A percentile compares a stretch with the other conserved stretches of the same genome.
These are phyloP conservation scores for Calephelis virginiensis DNA, from an alignment of 1,140 invertebrate species.

Conservation along the genomic window DNA sequence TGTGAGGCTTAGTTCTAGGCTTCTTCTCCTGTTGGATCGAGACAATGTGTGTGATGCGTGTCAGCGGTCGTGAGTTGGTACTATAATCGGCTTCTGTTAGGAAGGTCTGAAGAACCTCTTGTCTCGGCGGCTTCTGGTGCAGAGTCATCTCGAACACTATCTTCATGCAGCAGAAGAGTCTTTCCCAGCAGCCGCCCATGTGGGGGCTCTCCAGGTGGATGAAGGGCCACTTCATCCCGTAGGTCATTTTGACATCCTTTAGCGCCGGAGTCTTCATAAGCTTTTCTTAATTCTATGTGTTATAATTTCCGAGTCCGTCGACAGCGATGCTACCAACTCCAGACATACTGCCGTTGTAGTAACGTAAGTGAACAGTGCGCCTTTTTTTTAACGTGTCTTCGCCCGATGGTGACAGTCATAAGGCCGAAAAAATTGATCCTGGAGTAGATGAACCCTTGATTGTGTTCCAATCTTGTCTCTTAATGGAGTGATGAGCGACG, in stretches of 20 bases:
- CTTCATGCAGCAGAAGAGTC: conserved; percentile 23
- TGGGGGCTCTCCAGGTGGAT: conserved; percentile 23
- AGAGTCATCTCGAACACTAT: conserved; percentile 19
- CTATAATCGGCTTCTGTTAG: conserved; percentile 23
- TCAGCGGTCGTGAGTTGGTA: conserved; percentile 21
- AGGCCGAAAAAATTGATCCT: conserved; percentile 39
- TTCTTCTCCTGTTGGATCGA: conserved; percentile 6
- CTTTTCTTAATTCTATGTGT: conserved; percentile 34
- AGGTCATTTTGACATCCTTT: not conserved
- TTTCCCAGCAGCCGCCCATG: conserved; percentile 27
- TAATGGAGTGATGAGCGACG: too few relatives aligned
- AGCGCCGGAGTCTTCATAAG: not conserved
- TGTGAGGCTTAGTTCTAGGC: not conserved
- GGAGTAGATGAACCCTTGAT: conserved; percentile 26
- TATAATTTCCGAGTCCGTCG: conserved; percentile 51
- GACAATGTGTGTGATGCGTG: conserved; percentile 1
- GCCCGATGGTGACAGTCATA: conserved; percentile 23
- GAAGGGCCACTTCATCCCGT: conserved; percentile 16
- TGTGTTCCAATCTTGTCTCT: conserved; percentile 11
- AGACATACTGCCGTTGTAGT: not conserved
- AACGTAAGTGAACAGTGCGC: conserved; percentile 37
- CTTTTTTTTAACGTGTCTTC: conserved; percentile 29
- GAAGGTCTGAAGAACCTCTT: conserved; percentile 24
- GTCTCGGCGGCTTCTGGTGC: conserved; percentile 23
- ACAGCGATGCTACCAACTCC: conserved; percentile 29